These are phyloP conservation scores for Nomada hirtipes DNA, from an alignment of 2,888 invertebrate species.

Conservation along the genomic window DNA sequence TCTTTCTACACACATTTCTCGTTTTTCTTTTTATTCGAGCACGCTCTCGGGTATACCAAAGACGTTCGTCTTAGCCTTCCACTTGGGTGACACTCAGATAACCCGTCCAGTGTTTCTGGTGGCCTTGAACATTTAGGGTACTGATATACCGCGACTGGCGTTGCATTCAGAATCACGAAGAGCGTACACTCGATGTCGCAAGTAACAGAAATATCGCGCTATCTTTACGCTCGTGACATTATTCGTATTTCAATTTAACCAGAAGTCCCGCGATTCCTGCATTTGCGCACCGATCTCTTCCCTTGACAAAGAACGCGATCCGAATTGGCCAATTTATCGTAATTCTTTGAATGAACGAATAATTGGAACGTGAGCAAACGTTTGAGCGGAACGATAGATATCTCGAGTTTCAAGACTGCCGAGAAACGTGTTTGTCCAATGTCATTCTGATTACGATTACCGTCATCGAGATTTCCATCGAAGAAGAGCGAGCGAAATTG, in stretches of 20 bases:
- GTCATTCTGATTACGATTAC: slow-evolving; percentile 19
- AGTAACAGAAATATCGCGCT: no score
- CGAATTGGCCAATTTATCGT: not conserved
- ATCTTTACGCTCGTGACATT: no score
- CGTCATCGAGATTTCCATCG: slow-evolving; percentile 6
- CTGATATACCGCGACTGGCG: no score
- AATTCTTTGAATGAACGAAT: slow-evolving; percentile 29
- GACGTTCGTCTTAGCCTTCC: slow-evolving; percentile 30
- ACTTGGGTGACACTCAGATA: slow-evolving; percentile 16
- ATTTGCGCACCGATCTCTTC: no score
- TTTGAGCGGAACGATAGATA: slow-evolving; percentile 8
- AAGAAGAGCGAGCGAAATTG: not conserved
- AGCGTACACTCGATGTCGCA: no score
- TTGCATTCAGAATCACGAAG: no score
- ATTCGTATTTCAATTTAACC: no score
- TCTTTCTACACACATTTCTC: slow-evolving; percentile 5
- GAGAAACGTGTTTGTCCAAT: slow-evolving; percentile 6
- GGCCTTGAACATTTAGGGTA: slow-evolving; percentile 28
- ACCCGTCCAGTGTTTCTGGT: slow-evolving; percentile 38
- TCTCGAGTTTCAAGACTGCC: not conserved
- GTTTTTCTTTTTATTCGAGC: not conserved
- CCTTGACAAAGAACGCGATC: not conserved
- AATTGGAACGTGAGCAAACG: slow-evolving; percentile 30
- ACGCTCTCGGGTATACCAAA: slow-evolving; percentile 53
- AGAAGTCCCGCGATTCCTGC: no score